These are phyloP conservation scores for Gallirallus australis DNA, from an alignment of 2,797 vertebrate species.

Conservation along the genomic window DNA sequence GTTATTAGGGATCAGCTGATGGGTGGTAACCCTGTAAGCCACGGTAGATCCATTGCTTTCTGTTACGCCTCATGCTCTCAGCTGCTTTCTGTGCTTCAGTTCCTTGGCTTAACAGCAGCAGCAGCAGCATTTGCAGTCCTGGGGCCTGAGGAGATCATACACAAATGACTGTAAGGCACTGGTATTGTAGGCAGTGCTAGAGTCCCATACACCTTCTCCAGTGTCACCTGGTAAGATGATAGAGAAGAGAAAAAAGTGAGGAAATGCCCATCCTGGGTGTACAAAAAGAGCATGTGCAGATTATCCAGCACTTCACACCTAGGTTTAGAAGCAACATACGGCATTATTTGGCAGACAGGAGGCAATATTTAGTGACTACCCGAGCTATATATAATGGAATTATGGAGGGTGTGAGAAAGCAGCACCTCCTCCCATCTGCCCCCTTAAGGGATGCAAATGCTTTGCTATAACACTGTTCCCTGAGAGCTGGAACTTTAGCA, in stretches of 20 bases:
- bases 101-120: background rate
- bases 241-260: background rate
- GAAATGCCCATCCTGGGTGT: background rate
- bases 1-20: background rate
- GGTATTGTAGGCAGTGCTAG: background rate
- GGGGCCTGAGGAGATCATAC: background rate
- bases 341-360: constrained; percentile 36
- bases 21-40: background rate
- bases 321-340: constrained; percentile 53
- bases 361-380: constrained; percentile 35
- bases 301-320: constrained; percentile 33
- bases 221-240: background rate
- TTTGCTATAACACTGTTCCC: constrained; percentile 49
- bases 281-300: background rate
- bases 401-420: constrained; percentile 41
- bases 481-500: constrained; percentile 61
- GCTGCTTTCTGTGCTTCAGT: background rate
- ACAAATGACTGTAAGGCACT: background rate
- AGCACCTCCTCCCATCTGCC: constrained; percentile 45
- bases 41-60: background rate
- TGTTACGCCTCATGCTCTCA: background rate
- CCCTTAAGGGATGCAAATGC: constrained; percentile 53
- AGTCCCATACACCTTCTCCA: background rate
- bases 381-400: constrained; percentile 53
- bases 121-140: background rate